Evolutionary conservation across 2,113 vertebrate species (phyloP).

Genomic region (Malaclemys terrapin): DNA sequence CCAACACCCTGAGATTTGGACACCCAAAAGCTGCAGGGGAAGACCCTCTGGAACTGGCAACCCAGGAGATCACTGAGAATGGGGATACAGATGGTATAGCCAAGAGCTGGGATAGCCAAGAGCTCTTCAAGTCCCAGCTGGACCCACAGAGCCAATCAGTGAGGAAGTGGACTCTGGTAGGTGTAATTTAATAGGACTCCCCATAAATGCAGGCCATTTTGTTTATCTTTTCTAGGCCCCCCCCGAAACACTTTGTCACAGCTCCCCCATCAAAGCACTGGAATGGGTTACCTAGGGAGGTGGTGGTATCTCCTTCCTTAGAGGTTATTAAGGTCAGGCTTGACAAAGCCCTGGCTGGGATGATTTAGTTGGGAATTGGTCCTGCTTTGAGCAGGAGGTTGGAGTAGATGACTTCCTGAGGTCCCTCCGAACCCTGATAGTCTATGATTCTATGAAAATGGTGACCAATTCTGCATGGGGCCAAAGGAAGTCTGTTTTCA

Average conservation of each 20-base stretch:
- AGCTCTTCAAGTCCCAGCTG: neutral
- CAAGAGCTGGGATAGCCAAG: neutral
- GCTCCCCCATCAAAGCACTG: neutral
- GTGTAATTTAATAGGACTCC: neutral
- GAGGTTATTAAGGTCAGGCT: too few relatives aligned
- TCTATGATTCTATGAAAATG: too few relatives aligned
- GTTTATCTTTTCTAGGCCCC: neutral
- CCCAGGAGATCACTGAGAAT: neutral
- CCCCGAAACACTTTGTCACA: neutral
- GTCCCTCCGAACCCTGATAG: too few relatives aligned
- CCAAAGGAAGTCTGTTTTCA: neutral
- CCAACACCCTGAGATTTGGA: neutral
- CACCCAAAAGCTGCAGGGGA: neutral
- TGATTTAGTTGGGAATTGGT: too few relatives aligned
- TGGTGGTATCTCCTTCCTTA: too few relatives aligned
- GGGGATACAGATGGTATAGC: neutral
- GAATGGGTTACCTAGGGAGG: too few relatives aligned
- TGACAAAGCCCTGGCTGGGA: too few relatives aligned
- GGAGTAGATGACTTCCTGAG: too few relatives aligned
- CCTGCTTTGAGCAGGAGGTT: too few relatives aligned
- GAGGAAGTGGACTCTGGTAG: neutral
- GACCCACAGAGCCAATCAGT: neutral
- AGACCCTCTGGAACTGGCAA: neutral
- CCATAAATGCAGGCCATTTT: neutral
- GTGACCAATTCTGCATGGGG: fast-evolving